Evolutionary conservation across 2,797 vertebrate genomes (phyloP).

Genomic region (Euthynnus affinis): DNA sequence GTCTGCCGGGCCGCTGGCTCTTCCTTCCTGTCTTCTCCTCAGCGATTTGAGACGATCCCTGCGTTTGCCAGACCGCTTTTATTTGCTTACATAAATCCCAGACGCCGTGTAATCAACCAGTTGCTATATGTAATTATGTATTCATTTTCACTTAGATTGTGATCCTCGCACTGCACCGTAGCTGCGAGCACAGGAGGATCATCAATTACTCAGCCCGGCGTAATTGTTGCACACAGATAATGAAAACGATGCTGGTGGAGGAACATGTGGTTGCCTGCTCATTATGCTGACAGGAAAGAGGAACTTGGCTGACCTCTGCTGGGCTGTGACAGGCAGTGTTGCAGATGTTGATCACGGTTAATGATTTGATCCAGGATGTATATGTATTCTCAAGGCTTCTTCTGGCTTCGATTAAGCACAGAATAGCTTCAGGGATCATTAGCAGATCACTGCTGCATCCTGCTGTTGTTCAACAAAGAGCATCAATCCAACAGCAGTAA

Average conservation of each 20-base stretch:
- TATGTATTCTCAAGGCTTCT: slow-evolving; percentile 18
- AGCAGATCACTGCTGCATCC: slow-evolving; percentile 2
- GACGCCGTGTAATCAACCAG: slow-evolving; percentile 15
- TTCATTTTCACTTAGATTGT: slow-evolving; percentile 23
- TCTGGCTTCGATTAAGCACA: slow-evolving; percentile 15
- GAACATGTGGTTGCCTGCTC: slow-evolving; percentile 43
- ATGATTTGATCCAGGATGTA: slow-evolving; percentile 41
- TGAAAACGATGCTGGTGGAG: slow-evolving; percentile 40
- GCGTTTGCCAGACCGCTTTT: neutral
- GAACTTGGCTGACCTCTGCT: slow-evolving; percentile 84
- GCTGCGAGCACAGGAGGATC: slow-evolving; percentile 7
- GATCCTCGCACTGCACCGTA: neutral
- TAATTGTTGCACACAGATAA: slow-evolving; percentile 50
- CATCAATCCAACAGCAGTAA: neutral
- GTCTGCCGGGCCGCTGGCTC: neutral
- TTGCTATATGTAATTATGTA: slow-evolving; percentile 31
- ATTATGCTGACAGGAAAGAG: slow-evolving; percentile 64
- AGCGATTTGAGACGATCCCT: neutral
- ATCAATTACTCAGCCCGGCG: slow-evolving; percentile 25
- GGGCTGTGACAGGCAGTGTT: slow-evolving; percentile 67
- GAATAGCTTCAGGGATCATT: slow-evolving; percentile 23
- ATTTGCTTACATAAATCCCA: slow-evolving; percentile 34
- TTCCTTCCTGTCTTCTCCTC: slow-evolving; percentile 30
- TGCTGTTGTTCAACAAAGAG: slow-evolving; percentile 3
- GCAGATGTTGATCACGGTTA: slow-evolving; percentile 54